Base-by-base conservation (phyloP, 2,113 vertebrate genomes). In the Clupea harengus region DNA sequence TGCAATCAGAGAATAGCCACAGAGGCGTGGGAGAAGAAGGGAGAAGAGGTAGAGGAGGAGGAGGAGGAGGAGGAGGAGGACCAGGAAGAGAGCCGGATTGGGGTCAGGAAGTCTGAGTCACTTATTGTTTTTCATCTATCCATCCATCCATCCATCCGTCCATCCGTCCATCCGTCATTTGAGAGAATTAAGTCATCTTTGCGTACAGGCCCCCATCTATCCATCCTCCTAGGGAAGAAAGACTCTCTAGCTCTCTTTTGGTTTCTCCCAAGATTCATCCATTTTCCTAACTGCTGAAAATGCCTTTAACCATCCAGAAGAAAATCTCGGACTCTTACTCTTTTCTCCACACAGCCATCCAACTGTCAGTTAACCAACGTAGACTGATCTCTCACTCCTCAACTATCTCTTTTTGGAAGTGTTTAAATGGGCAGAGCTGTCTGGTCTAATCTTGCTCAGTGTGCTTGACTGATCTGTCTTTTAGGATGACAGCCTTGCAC, bases 1-100 rank as follows among this genome's bases (percentile, higher is more conserved):
- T 88, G 87, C 87, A 85, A 88, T 88, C 87, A 88, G 25, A 25
- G 50, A 39, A 32, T 78, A 2, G 28, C 25, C 9, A 28, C 9
- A 13, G 67, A 84, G 46, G 15, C 6, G 47, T 45, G 57, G 28
- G 47, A 60, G 22, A 49, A 32, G 67, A 13, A 75, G 25, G n/a
- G 64, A 28, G 10, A 28, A 1, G n/a, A 25, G 22, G 22, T 39
- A 39, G 39, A 39, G 22, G 10, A 9, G 22, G n/a, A 25, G 13
- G 11, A 15, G 52, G 11, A 0, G 15, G 52, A 17, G 18, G 17
- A 57, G 64, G 9, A 67, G n/a, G 7, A 67, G 7, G 11, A 25
- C 6, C 25, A 67, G 13, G 60, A n/a, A 9, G 64, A 28, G 10
- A 25, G 64, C 28, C 9, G n/a, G n/a, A 28, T 10, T 10, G 10